These are phyloP conservation scores for Lithophane leautieri DNA, from an alignment of 2,888 invertebrate species.

Conservation along the genomic window DNA sequence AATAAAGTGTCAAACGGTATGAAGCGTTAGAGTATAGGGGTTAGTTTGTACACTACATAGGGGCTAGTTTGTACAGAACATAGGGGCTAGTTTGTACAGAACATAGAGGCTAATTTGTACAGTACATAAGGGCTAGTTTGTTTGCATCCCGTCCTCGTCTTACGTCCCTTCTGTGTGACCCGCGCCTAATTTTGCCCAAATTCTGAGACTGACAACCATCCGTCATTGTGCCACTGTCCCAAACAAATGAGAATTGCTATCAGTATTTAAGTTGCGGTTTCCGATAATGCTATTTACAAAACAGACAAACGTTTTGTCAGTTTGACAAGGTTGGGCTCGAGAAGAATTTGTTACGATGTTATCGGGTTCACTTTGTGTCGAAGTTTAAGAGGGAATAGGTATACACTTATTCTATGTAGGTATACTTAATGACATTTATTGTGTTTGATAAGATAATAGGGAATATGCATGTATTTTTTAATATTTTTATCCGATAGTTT, in stretches of 20 bases:
- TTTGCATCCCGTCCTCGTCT: neutral
- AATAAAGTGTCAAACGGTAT: too few relatives aligned
- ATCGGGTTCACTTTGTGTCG: slow-evolving; percentile 23
- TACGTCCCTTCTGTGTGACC: neutral
- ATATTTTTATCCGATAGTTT: too few relatives aligned
- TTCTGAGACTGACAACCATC: slow-evolving; percentile 23
- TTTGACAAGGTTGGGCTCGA: slow-evolving; percentile 28
- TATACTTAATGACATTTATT: too few relatives aligned
- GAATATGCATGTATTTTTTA: too few relatives aligned
- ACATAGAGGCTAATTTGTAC: too few relatives aligned
- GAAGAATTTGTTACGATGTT: slow-evolving; percentile 36
- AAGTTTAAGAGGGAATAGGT: slow-evolving; percentile 1
- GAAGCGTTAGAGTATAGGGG: too few relatives aligned
- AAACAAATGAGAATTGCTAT: slow-evolving; percentile 48
- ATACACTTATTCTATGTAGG: too few relatives aligned
- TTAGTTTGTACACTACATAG: too few relatives aligned
- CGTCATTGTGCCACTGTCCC: slow-evolving; percentile 30
- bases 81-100: too few relatives aligned
- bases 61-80: too few relatives aligned
- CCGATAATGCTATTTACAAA: slow-evolving; percentile 51
- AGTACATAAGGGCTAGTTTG: too few relatives aligned
- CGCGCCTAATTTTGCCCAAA: neutral
- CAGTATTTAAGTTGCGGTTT: slow-evolving; percentile 34
- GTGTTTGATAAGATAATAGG: too few relatives aligned
- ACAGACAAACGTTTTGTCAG: slow-evolving; percentile 45